Base-by-base conservation (phyloP, 2,113 vertebrate species). In the Corydoras sp. region DNA sequence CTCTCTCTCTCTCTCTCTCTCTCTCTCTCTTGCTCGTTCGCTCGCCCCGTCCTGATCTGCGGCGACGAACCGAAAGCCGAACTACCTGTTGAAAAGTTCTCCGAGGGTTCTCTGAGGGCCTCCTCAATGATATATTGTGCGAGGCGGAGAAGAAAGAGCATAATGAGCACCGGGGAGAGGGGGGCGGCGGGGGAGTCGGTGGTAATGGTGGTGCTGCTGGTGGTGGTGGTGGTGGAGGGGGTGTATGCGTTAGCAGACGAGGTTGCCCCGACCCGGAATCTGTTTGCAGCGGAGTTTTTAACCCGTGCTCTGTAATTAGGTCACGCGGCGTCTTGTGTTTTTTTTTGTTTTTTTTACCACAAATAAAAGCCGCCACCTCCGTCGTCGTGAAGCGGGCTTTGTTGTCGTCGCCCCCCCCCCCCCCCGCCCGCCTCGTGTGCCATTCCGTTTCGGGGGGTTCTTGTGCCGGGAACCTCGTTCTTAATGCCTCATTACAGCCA, bases 71-170 rank as follows among this genome's bases (percentile, higher is more conserved):
- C 85, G 87, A 90, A 89, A 93, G 89, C 82, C 77, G 89, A 92
- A 91, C 88, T 88, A 90, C 87, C 88, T 88, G 83, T 90, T 92
- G 92, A 93, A 91, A 89, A 88, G 86, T 87, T 86, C 87, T 88
- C 90, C 89, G 89, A 91, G 88, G 87, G 86, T 87, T 86, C 87
- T 88, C 90, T 89, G 89, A 91, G 88, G 87, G 84, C 85, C 68
- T 84, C 86, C 86, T 93, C 92, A 92, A 90, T 92, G 90, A 90
- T 88, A 87, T 89, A 90, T 89, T 92, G 92, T 93, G 85, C 79
- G 74, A 77, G 80, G 82, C 76, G 61, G 80, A 79, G 80, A 81
- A 48, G 63, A 68, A 62, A 60, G 58, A 74, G 63, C 62, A 60
- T 69, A 61, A 72, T 71, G 61, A 59, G 24, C 56, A 15, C 30